Percentiles rank a stretch among this genome's conserved stretches.
phyloP scores from a whole-genome alignment of 1,140 invertebrate genomes.

The silkworm (Bombyx mori) region DNA sequence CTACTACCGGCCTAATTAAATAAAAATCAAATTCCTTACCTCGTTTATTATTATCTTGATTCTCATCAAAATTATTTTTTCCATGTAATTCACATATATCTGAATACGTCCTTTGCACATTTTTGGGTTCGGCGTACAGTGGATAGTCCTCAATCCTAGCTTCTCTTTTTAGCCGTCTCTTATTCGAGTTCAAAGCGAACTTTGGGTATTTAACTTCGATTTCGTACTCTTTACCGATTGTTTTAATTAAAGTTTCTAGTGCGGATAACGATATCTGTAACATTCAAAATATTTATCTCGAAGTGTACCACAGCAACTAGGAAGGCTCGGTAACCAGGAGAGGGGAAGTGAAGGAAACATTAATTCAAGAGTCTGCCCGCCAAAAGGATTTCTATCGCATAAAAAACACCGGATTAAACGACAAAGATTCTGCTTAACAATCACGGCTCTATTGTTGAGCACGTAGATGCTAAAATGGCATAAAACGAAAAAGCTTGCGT shows the following conservation, averaged over 20 bases:
- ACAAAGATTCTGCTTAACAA: no score
- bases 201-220: constrained; percentile 78
- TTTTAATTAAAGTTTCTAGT: constrained; percentile 73
- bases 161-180: constrained; percentile 12
- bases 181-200: constrained; percentile 63
- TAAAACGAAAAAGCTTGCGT: no score
- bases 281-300: neutral
- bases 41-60: constrained; percentile 30
- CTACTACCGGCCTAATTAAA: no score
- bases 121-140: constrained; percentile 25
- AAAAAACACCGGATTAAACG: no score
- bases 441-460: no score
- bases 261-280: constrained; percentile 77
- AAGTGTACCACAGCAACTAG: no score
- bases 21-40: constrained; percentile 1
- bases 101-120: constrained; percentile 39
- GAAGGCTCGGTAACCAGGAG: no score
- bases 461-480: no score
- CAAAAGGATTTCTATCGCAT: no score
- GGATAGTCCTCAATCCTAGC: constrained; percentile 19
- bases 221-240: constrained; percentile 75
- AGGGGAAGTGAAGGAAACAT: no score
- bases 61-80: constrained; percentile 24
- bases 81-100: constrained; percentile 29
- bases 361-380: no score